A percentile compares a stretch with the other conserved stretches of the same genome.
phyloP scores from a whole-genome alignment of 2,888 invertebrate species.

The Allolobophora icterica region DNA sequence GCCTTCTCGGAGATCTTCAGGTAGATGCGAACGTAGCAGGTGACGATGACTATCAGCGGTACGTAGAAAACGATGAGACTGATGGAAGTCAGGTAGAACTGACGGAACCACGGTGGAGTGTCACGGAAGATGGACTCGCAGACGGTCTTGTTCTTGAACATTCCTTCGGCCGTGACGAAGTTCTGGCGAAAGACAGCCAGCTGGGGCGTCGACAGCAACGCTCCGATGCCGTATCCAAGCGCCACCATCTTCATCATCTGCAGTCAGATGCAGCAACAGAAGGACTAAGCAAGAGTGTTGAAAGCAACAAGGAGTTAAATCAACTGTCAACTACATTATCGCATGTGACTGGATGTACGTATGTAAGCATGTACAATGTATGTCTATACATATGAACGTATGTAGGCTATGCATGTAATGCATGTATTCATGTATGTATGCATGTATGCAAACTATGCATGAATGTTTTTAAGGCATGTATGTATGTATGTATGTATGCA shows the following conservation, averaged over 20 bases:
- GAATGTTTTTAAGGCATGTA: too few relatives aligned
- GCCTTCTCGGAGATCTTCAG: slow-evolving; percentile 61
- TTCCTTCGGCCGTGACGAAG: slow-evolving; percentile 44
- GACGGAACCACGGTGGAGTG: slow-evolving; percentile 54
- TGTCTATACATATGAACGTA: neutral
- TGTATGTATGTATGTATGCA: too few relatives aligned
- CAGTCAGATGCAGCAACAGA: neutral
- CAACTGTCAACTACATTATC: neutral
- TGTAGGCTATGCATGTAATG: too few relatives aligned
- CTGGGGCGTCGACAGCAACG: slow-evolving; percentile 55
- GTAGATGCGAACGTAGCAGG: slow-evolving; percentile 62
- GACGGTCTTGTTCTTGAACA: slow-evolving; percentile 49
- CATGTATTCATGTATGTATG: too few relatives aligned
- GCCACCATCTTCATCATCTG: slow-evolving; percentile 57
- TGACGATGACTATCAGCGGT: slow-evolving; percentile 58
- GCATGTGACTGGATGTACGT: too few relatives aligned
- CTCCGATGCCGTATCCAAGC: slow-evolving; percentile 56
- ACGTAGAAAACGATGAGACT: slow-evolving; percentile 58
- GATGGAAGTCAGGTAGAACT: slow-evolving; percentile 57
- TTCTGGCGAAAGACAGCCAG: slow-evolving; percentile 56
- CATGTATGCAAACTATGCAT: neutral
- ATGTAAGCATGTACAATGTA: neutral
- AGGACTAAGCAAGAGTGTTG: neutral
- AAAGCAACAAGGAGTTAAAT: too few relatives aligned
- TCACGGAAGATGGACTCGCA: slow-evolving; percentile 61